Percentiles rank a stretch among this genome's conserved stretches.
Conservation (phyloP, 1,140 invertebrate species). For the Danaus plexippus region DNA sequence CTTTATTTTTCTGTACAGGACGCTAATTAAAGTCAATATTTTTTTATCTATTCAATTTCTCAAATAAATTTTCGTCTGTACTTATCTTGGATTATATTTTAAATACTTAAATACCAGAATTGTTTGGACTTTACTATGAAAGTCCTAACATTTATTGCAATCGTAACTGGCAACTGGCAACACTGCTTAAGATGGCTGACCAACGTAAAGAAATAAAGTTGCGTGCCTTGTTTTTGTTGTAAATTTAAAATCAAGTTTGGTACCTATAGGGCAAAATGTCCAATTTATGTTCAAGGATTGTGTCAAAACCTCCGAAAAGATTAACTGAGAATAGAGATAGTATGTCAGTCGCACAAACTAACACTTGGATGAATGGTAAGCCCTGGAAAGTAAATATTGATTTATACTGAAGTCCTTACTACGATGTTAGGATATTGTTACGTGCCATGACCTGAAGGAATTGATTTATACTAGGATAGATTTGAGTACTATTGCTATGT, state of each 20-base stretch:
- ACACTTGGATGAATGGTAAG: conserved; percentile 89
- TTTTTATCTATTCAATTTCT: no score
- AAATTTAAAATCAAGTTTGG: conserved; percentile 37
- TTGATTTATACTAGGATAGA: no score
- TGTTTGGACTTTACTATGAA: neutral
- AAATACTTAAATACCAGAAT: no score
- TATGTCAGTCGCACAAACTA: conserved; percentile 84
- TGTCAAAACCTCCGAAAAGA: conserved; percentile 78
- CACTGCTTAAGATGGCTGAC: conserved; percentile 42
- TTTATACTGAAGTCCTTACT: conserved; percentile 32
- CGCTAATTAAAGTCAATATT: no score
- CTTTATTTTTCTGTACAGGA: no score
- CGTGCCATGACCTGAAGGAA: conserved; percentile 12
- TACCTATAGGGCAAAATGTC: conserved; percentile 74
- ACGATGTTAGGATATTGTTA: conserved; percentile 28
- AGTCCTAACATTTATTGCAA: neutral
- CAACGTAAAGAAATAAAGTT: conserved; percentile 29
- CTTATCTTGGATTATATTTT: no score
- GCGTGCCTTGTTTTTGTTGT: conserved; percentile 27
- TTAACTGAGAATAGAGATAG: conserved; percentile 79
- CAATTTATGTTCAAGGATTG: conserved; percentile 81
- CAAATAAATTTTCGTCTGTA: no score
- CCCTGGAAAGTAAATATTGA: conserved; percentile 56
- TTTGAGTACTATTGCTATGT: no score
- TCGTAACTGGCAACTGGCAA: neutral